Evolutionary conservation across 2,888 invertebrate genomes (phyloP), one percentile per base, ranked within the genome.

Genomic region (Drosophila mercatorum): DNA sequence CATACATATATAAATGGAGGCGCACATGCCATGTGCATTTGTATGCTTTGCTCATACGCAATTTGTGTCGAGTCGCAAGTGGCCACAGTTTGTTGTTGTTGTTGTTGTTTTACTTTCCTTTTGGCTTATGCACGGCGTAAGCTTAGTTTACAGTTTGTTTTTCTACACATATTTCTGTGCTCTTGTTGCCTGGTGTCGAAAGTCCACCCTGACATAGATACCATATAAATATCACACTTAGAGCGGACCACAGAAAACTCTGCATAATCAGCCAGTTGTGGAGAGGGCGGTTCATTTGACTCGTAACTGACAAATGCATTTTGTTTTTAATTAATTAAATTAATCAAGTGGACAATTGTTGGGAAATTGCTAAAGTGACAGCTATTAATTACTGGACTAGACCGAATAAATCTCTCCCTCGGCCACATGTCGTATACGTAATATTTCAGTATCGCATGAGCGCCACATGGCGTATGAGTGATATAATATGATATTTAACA

Each of bases 31-130:
- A 55, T 55, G 41, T 55, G 36, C 38, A 43, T 66, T n/a, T 74
- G 51, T 70, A 26, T 68, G 61, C 51, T 38, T 10, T 17, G 34
- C 34, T 49, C 63, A 51, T 74, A 61, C 47, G 74, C 70, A 67
- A 77, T 71, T 78, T 75, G 71, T 78, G 77, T 77, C 76, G 68
- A 76, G 68, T 49, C 56, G 55, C 62, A 75, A 72, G 74, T 82
- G 77, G 85, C 77, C 85, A 59, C 83, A 82, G 47, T 68, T 71
- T 82, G 71, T 81, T 58, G 31, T 34, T 51, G 17, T 51, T 17
- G 10, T 67, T 79, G 73, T 79, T 64, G 46, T 56, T 51, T 14
- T 22, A 22, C 22, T 14, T 28, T 14, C n/a, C 8, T 31, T 3
- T 52, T 40, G 65, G 46, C 52, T 68, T 47, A 55, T 28, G 47